phyloP scores from a whole-genome alignment of 2,888 invertebrate genomes.

The Netelia inedita region DNA sequence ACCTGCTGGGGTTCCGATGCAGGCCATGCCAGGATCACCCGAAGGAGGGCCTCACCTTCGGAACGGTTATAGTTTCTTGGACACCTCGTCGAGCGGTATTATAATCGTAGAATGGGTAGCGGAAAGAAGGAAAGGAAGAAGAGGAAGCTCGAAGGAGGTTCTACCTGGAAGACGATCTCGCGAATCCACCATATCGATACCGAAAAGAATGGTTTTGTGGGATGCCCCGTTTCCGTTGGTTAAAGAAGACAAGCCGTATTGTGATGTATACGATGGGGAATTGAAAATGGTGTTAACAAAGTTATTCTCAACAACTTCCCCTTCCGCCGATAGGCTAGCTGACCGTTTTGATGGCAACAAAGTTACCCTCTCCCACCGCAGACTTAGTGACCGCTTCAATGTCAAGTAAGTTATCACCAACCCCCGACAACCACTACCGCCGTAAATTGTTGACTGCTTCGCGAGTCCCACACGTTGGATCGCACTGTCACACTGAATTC shows the following conservation, averaged over 20 bases:
- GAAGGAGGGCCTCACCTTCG: constrained; percentile 44
- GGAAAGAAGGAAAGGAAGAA: constrained; percentile 66
- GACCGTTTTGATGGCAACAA: neutral
- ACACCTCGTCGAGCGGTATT: constrained; percentile 61
- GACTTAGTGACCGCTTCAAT: neutral
- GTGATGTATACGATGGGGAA: constrained; percentile 36
- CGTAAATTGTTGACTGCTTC: neutral
- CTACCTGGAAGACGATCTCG: constrained; percentile 60
- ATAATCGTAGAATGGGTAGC: constrained; percentile 61
- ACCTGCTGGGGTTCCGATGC: constrained; percentile 66
- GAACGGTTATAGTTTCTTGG: constrained; percentile 63
- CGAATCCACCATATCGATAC: constrained; percentile 53
- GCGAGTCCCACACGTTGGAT: constrained; percentile 10
- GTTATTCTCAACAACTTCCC: constrained; percentile 10
- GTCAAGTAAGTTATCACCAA: no score
- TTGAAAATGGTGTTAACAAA: constrained; percentile 37
- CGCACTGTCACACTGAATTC: constrained; percentile 38
- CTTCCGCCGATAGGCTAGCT: constrained; percentile 24
- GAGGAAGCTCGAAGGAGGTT: constrained; percentile 32
- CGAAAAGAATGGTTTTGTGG: constrained; percentile 45
- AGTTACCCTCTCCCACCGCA: neutral
- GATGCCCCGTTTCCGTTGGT: constrained; percentile 23
- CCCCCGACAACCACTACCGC: no score
- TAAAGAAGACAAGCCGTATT: constrained; percentile 41
- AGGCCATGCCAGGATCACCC: constrained; percentile 56